Evolutionary conservation across 2,797 vertebrate species (phyloP), one percentile per base, ranked within the genome.

Genomic region (Octomys mimax): DNA sequence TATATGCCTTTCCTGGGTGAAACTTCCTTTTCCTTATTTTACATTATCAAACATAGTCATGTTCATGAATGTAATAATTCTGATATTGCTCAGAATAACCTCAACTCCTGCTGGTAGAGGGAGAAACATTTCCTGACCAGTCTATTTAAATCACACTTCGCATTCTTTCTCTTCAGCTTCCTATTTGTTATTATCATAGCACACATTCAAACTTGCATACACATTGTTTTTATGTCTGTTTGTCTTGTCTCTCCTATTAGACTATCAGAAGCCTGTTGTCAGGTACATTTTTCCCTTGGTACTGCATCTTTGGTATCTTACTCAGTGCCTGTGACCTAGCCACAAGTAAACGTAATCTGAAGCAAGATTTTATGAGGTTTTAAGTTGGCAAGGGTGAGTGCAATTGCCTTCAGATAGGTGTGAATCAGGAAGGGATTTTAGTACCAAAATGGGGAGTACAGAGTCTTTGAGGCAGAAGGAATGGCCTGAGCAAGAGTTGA

Each of bases 141-240:
- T 54, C 16, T 71, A 36, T 92, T 88, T 89, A 94, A 97, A 73
- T 77, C 31, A 64, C 4, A n/a, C n/a, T 16, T 14, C 87, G 66
- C 4, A 8, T 49, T 57, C 13, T 73, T 19, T 88, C 62, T 49
- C 80, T 89, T 18, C 54, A 42, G 39, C 9, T 33, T 94, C n/a
- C 13, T 88, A 26, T 80, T 93, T 91, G 87, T 81, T 28, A 19
- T 61, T 86, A 87, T 92, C 26, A 42, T 89, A 89, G 57, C 31
- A 78, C n/a, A 80, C 57, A 36, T 80, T 21, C 18, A 66, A 39
- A 71, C 62, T 87, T 95, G 54, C 21, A 46, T 62, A 77, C 36
- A 46, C 62, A 49, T 73, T 96, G 36, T 92, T 86, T 87, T 81
- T 68, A 19, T 22, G 49, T 88, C 54, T 86, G 11, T 36, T 90